Percentiles rank a stretch among this genome's conserved stretches.
These are phyloP conservation scores for Polyommatus icarus DNA, from an alignment of 2,888 invertebrate genomes.

Conservation along the genomic window DNA sequence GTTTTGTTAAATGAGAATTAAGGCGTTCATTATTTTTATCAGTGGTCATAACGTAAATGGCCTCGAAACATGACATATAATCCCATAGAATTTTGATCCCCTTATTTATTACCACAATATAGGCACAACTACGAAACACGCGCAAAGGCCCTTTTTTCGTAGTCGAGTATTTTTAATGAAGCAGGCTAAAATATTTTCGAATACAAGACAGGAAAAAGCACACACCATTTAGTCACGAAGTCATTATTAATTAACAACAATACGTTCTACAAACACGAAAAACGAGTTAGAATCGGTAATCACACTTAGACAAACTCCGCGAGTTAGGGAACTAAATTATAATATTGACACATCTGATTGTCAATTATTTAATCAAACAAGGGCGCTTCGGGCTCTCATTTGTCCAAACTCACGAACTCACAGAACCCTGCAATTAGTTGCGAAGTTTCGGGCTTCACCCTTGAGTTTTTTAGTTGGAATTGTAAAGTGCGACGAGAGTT, in stretches of 20 bases:
- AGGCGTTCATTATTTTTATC: conserved; percentile 26
- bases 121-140: background rate
- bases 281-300: conserved; percentile 13
- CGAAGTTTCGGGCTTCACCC: conserved; percentile 36
- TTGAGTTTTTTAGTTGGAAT: conserved; percentile 40
- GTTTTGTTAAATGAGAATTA: conserved; percentile 23
- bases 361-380: conserved; percentile 44
- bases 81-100: conserved; percentile 19
- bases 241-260: conserved; percentile 4
- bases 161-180: background rate
- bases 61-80: conserved; percentile 20
- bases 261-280: conserved; percentile 5
- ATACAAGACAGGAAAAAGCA: background rate
- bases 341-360: conserved; percentile 43
- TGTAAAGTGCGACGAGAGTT: conserved; percentile 40
- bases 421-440: conserved; percentile 24
- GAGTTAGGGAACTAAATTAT: conserved; percentile 36
- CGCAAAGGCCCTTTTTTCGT: background rate
- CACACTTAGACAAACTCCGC: conserved; percentile 18
- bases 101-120: conserved; percentile 16
- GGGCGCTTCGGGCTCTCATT: conserved; percentile 33
- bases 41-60: conserved; percentile 11
- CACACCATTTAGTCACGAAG: background rate
- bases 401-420: conserved; percentile 40
- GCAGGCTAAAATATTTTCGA: background rate